These are phyloP conservation scores for Menidia menidia DNA, from an alignment of 2,797 vertebrate species.

Conservation along the genomic window DNA sequence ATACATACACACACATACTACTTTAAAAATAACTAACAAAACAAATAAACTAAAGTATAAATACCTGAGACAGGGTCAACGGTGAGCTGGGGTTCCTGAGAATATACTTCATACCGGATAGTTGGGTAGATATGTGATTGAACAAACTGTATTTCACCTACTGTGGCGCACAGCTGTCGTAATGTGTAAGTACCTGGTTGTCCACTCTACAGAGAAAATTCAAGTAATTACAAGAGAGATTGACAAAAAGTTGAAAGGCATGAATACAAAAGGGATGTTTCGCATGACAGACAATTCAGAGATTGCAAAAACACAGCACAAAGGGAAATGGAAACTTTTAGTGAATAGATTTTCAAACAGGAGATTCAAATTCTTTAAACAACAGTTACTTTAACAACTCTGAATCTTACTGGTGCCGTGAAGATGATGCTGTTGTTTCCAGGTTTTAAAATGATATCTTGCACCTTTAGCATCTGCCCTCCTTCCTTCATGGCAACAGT, in stretches of 20 bases:
- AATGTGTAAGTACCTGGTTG: constrained; percentile 93
- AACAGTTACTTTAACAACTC: too few relatives aligned
- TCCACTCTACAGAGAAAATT: constrained; percentile 81
- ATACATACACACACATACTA: background rate
- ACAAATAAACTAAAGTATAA: background rate
- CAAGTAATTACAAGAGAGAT: background rate
- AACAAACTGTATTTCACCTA: constrained; percentile 91
- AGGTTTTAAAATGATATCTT: constrained; percentile 85
- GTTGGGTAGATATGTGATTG: constrained; percentile 93
- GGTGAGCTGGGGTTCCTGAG: constrained; percentile 95
- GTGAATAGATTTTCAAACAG: too few relatives aligned
- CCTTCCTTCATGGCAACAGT: constrained; percentile 86
- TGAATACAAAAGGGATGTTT: background rate
- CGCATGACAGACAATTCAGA: background rate
- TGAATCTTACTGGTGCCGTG: constrained; percentile 86
- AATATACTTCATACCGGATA: constrained; percentile 95
- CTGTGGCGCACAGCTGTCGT: constrained; percentile 89
- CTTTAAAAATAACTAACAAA: background rate
- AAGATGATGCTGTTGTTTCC: constrained; percentile 90
- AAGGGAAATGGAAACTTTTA: background rate
- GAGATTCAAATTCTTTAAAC: background rate
- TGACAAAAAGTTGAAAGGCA: background rate
- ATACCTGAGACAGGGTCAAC: constrained; percentile 93
- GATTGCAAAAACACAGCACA: background rate
- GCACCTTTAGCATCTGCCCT: constrained; percentile 85